These are phyloP conservation scores for Strigops habroptila DNA, from an alignment of 2,113 vertebrate species.

Conservation along the genomic window DNA sequence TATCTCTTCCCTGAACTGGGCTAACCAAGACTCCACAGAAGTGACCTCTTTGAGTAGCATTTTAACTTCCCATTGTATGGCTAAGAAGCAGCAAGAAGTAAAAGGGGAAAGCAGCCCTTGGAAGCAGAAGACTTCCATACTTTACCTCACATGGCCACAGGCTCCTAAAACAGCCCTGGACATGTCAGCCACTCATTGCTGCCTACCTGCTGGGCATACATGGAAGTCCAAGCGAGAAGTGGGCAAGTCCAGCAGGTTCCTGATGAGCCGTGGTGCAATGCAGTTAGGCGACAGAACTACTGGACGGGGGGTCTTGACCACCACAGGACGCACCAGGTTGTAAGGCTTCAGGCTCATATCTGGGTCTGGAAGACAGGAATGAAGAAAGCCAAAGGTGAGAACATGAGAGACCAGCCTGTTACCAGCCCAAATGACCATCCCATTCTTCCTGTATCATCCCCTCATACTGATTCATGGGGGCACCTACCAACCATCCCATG, in stretches of 20 bases:
- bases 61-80: background rate
- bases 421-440: background rate
- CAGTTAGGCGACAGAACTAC: conserved; percentile 86
- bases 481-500: background rate
- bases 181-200: background rate
- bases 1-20: background rate
- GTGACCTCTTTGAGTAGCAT: background rate
- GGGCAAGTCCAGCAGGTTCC: conserved; percentile 86
- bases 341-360: conserved; percentile 84
- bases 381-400: background rate
- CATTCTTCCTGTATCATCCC: background rate
- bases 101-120: background rate
- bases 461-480: background rate
- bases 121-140: background rate
- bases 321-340: conserved; percentile 82
- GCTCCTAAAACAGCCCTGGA: background rate
- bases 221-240: conserved; percentile 87
- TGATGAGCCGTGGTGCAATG: conserved; percentile 84
- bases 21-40: background rate
- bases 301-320: conserved; percentile 75
- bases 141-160: background rate
- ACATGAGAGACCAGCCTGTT: background rate
- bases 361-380: conserved; percentile 51
- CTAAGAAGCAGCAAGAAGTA: background rate
- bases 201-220: conserved; percentile 83